A percentile compares a stretch with the other conserved stretches of the same genome.
Conservation (phyloP, 2,113 vertebrate genomes). For the Carollia perspicillata region DNA sequence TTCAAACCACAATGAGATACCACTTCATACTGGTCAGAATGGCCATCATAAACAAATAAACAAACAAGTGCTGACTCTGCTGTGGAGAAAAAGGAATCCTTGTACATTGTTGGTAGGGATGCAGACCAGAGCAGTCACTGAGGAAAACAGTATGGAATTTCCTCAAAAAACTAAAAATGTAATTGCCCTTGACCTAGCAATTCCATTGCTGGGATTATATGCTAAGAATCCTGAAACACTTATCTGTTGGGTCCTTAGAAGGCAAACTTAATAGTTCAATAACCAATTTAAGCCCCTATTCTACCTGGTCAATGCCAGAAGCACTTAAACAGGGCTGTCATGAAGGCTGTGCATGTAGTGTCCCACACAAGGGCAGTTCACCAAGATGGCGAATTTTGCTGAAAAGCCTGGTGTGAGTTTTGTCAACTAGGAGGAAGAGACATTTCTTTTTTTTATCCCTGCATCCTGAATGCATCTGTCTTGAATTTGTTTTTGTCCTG, state of each 20-base stretch:
- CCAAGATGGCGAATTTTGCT: not conserved
- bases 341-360: not conserved
- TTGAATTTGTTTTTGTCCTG: not conserved
- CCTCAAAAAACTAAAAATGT: no score
- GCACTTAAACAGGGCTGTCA: not conserved
- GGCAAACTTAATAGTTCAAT: not conserved
- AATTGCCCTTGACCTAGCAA: no score
- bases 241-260: not conserved
- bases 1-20: no score
- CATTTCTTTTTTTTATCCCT: not conserved
- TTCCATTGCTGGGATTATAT: no score
- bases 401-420: not conserved
- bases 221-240: no score
- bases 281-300: not conserved
- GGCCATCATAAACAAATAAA: no score
- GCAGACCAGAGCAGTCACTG: no score
- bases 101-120: no score
- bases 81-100: no score
- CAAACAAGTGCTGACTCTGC: no score
- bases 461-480: not conserved
- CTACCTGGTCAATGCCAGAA: not conserved
- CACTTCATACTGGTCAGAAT: no score
- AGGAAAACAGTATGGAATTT: no score
- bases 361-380: not conserved
- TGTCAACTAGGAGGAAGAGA: not conserved